Conservation (phyloP, 2,888 invertebrate species). For the Amphipyra tragopoginis region DNA sequence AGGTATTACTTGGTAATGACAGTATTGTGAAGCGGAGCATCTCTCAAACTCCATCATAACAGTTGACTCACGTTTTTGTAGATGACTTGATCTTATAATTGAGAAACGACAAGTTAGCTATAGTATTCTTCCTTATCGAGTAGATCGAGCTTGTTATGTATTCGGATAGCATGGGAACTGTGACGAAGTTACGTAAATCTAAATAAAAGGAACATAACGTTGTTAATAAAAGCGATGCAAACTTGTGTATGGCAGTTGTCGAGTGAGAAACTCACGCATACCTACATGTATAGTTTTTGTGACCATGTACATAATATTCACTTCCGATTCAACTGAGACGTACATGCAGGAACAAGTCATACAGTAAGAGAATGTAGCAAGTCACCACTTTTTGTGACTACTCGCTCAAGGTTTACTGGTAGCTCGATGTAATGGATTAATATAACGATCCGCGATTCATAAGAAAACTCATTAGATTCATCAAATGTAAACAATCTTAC, state of each 20-base stretch:
- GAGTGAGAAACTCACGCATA: slow-evolving; percentile 14
- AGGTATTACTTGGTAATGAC: slow-evolving; percentile 69
- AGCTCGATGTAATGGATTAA: slow-evolving; percentile 59
- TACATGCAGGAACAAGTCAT: slow-evolving; percentile 52
- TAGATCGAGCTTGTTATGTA: slow-evolving; percentile 82
- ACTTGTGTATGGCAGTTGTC: slow-evolving; percentile 36
- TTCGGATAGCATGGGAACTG: slow-evolving; percentile 84
- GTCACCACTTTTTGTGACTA: slow-evolving; percentile 70
- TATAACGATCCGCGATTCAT: slow-evolving; percentile 59
- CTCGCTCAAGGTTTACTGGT: slow-evolving; percentile 72
- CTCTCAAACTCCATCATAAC: slow-evolving; percentile 76
- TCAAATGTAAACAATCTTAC: slow-evolving; percentile 30
- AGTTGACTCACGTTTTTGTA: slow-evolving; percentile 86
- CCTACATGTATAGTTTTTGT: slow-evolving; percentile 2
- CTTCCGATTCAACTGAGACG: slow-evolving; percentile 60
- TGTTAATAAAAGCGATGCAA: slow-evolving; percentile 51
- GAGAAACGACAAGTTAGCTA: slow-evolving; percentile 79
- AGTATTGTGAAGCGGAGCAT: slow-evolving; percentile 80
- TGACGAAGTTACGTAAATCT: slow-evolving; percentile 78
- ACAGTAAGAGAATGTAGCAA: slow-evolving; percentile 74
- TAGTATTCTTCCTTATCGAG: slow-evolving; percentile 80
- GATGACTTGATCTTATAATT: slow-evolving; percentile 82
- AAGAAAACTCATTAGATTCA: slow-evolving; percentile 38
- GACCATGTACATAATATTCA: slow-evolving; percentile 23
- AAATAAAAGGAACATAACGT: slow-evolving; percentile 50